Percentiles rank a stretch among this genome's conserved stretches.
Evolutionary conservation across 2,797 vertebrate genomes (phyloP).

Genomic region (Hypotaenidia philippensis): DNA sequence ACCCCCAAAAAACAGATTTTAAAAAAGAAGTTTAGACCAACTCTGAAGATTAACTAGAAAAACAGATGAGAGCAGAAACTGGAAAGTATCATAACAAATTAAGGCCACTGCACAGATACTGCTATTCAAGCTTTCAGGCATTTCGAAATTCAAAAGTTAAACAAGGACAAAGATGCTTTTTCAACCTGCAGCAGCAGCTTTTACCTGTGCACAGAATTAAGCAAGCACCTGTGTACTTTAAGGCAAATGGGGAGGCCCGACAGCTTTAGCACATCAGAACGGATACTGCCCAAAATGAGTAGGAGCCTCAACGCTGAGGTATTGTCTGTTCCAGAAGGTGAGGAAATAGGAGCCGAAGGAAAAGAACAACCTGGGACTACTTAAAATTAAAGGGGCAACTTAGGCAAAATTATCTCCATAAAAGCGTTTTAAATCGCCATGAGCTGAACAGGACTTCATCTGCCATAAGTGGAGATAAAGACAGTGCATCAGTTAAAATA

Average conservation of each 20-base stretch:
- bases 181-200: background rate
- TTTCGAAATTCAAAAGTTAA: background rate
- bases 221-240: background rate
- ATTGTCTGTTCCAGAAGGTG: background rate
- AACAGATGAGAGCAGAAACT: background rate
- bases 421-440: background rate
- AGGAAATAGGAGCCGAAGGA: background rate
- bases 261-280: background rate
- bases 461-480: fast-evolving
- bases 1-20: fast-evolving
- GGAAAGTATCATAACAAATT: background rate
- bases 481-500: background rate
- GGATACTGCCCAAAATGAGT: background rate
- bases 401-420: background rate
- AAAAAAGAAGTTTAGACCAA: background rate
- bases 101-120: background rate
- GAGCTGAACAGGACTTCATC: background rate
- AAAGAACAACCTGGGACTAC: background rate
- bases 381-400: background rate
- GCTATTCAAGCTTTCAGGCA: background rate
- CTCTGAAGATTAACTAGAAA: background rate
- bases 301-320: background rate
- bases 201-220: background rate
- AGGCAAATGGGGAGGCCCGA: background rate
- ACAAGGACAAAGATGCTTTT: background rate